A percentile compares a stretch with the other conserved stretches of the same genome.
phyloP scores from a whole-genome alignment of 2,797 vertebrate genomes.

The Bovichtus diacanthus region DNA sequence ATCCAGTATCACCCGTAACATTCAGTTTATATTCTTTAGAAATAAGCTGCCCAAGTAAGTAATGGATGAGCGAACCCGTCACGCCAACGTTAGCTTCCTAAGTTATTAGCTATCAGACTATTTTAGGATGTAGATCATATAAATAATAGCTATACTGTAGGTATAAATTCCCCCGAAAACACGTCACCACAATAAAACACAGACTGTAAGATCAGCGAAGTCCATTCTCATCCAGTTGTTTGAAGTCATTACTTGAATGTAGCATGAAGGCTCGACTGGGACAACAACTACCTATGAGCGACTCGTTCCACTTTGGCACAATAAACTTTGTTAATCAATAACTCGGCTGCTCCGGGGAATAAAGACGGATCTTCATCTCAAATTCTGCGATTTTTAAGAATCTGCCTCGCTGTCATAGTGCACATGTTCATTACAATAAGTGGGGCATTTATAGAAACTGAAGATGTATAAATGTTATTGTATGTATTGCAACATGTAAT shows the following conservation, averaged over 20 bases:
- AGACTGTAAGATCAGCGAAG: background rate
- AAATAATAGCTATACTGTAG: slow-evolving; percentile 7
- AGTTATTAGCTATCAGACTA: background rate
- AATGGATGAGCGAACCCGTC: background rate
- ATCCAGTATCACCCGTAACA: background rate
- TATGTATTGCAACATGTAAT: slow-evolving; percentile 49
- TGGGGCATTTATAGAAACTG: slow-evolving; percentile 36
- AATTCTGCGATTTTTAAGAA: background rate
- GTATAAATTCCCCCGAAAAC: background rate
- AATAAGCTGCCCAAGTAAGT: background rate
- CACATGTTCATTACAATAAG: slow-evolving; percentile 21
- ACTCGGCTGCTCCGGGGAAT: background rate
- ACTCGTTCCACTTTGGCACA: slow-evolving; percentile 16
- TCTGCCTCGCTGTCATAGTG: slow-evolving; percentile 24
- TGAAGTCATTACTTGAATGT: slow-evolving; percentile 40
- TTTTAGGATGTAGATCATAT: slow-evolving; percentile 25
- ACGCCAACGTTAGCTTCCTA: background rate
- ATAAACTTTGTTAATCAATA: background rate
- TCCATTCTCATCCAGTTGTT: slow-evolving; percentile 9
- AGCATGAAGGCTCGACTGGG: slow-evolving; percentile 44
- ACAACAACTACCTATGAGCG: background rate
- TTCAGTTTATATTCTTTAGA: background rate
- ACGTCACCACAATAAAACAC: background rate
- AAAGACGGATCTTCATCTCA: background rate
- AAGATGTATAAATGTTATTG: slow-evolving; percentile 53